phyloP scores from a whole-genome alignment of 1,140 invertebrate genomes.

The Leptopilina clavipes region DNA sequence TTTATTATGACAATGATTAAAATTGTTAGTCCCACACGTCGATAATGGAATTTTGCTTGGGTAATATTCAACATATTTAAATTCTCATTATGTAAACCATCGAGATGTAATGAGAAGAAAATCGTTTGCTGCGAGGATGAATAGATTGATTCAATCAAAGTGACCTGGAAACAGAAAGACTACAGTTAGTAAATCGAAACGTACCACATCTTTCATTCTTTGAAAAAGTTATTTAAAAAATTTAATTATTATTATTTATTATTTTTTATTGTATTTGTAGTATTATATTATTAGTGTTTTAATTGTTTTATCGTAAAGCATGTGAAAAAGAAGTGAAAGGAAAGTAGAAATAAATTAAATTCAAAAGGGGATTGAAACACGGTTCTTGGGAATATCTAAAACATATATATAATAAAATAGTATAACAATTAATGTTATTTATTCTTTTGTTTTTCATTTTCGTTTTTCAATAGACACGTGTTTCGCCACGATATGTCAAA shows the following conservation, averaged over 20 bases:
- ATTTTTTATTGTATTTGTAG: too few species aligned
- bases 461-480: neutral
- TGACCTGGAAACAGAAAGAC: neutral
- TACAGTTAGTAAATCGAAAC: too few species aligned
- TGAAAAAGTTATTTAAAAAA: too few species aligned
- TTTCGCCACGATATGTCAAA: constrained; percentile 24
- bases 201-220: too few species aligned
- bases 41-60: neutral
- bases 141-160: neutral
- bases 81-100: constrained; percentile 18
- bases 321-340: too few species aligned
- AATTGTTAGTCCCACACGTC: neutral
- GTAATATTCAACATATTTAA: constrained; percentile 6
- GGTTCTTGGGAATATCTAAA: neutral
- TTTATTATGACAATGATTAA: constrained; percentile 9
- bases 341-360: too few species aligned
- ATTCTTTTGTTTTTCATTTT: neutral
- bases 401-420: neutral
- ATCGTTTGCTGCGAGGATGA: neutral
- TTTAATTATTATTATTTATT: too few species aligned
- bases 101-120: constrained; percentile 5
- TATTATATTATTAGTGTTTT: too few species aligned
- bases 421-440: neutral
- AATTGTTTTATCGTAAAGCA: too few species aligned
- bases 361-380: too few species aligned